Base-by-base conservation (phyloP, 2,888 invertebrate genomes). In the Platycnemis pennipes region DNA sequence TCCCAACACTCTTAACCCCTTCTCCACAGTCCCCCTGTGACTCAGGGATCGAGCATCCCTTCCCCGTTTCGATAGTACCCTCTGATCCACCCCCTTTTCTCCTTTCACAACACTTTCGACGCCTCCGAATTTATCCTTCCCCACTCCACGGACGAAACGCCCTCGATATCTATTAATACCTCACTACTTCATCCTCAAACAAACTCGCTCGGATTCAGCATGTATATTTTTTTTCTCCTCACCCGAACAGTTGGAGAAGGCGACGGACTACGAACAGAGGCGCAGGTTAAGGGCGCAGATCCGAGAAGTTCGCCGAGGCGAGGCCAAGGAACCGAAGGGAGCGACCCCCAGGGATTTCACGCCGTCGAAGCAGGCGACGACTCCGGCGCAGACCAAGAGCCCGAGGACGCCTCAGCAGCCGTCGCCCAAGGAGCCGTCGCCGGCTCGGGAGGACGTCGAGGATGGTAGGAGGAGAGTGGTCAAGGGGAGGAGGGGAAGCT, bases 241-340 rank as follows among this genome's bases (percentile, higher is more conserved):
- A 5, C 45, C 87, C n/a, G 13, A 91, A 69, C 91, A 98, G 97
- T 96, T 98, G 96, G 98, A 98, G 96, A 98, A 97, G 96, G 98
- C 98, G 94, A 97, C 97, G 94, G 98, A 98, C 95, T 98, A 98
- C 96, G 98, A 98, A 96, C 97, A 98, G 95, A 97, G 98, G 95
- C 97, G 98, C 95, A 97, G 98, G 95, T 98, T 98, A 94, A 97
- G 98, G 95, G 97, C 98, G 3, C 98, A 98, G 96, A 98, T 98
- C 95, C 97, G 98, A 95, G 96, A 98, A 37, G 98, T 98, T 16
- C 94, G 94, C n/a, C 94, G 88, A 16, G 91, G 91, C 8, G 89
- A 89, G 56, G 13, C 37, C n/a, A 94, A 88, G 31, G 94, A 53
- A 45, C 45, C 77, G n/a, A 0, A n/a, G n/a, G 19, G 37, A 49